Conservation (phyloP, 2,797 vertebrate genomes). For the Potorous gilbertii region DNA sequence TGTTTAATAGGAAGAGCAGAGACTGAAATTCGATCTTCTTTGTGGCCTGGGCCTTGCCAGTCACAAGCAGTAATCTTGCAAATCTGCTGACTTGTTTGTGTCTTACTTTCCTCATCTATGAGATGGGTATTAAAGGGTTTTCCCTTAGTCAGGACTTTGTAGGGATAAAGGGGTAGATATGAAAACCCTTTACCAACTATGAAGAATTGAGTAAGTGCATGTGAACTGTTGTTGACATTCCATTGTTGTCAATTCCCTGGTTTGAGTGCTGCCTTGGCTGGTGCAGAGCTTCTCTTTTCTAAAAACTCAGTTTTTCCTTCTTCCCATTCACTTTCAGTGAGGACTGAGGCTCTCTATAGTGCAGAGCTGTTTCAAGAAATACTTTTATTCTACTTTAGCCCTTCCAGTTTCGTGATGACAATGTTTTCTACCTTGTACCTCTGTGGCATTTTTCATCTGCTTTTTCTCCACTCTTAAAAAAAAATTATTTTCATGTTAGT, state of each 20-base stretch:
- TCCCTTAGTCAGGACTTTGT: neutral
- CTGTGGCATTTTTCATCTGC: neutral
- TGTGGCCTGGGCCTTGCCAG: neutral
- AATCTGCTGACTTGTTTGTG: conserved; percentile 16
- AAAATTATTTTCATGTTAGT: too few species aligned
- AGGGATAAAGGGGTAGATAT: neutral
- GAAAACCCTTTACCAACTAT: neutral
- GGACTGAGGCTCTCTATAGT: neutral
- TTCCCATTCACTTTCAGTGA: neutral
- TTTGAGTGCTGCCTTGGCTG: neutral
- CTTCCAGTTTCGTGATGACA: neutral
- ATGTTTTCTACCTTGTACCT: neutral
- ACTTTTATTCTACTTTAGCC: neutral
- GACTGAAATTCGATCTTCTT: neutral
- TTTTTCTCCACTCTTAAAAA: neutral
- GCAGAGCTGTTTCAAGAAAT: too few species aligned
- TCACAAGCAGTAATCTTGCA: neutral
- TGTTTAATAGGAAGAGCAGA: neutral
- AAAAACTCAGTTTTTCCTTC: neutral
- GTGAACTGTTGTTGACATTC: neutral
- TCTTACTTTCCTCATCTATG: conserved; percentile 5
- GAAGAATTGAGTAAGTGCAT: neutral
- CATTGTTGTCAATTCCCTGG: neutral
- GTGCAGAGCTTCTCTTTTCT: neutral
- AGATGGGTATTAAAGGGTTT: neutral